Base-by-base conservation (phyloP, 2,888 invertebrate species). In the Polydrusus cervinus region DNA sequence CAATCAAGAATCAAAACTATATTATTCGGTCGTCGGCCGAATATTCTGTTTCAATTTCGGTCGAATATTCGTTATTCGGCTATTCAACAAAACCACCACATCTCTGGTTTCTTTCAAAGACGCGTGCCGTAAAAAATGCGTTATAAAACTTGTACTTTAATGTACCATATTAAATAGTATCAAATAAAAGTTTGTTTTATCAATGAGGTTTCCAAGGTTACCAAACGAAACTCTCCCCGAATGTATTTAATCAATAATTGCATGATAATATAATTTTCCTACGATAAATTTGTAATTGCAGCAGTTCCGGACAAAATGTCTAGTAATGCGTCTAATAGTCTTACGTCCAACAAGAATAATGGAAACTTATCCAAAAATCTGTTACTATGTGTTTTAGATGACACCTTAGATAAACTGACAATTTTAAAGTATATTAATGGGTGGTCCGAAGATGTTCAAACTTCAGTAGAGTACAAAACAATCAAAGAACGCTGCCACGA, bases 381-480 rank as follows among this genome's bases (percentile, higher is more conserved):
- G 45, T 66, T 73, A 13, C 55, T 76, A 16, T 74, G 60, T 34
- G 40, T 75, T 47, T 45, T 82, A 25, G 61, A 71, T 57, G 79
- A 82, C 72, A 47, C 55, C 16, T 67, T 79, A 16, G 78, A 81
- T 62, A 74, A 78, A 76, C 47, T 82, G 20, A 60, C 51, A 14
- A 80, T 81, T 55, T 67, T 82, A 53, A 77, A 75, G 65, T 53
- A 68, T n/a, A 75, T 80, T 13, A 67, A 75, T 34, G 73, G 74
- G 8, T 79, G 79, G 78, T 73, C 76, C 14, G 74, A 76, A 60
- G 20, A 68, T 5, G 65, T 71, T 20, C 66, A 73, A 49, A 64
- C 74, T 10, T 30, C 74, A 0, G 43, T 75, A 30, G 65, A 65
- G 30, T 80, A 79, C 25, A 68, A 70, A 68, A 76, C 77, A 9